Evolutionary conservation across 2,888 invertebrate genomes (phyloP), one percentile per base, ranked within the genome.

Genomic region (Agonopterix heracliana): DNA sequence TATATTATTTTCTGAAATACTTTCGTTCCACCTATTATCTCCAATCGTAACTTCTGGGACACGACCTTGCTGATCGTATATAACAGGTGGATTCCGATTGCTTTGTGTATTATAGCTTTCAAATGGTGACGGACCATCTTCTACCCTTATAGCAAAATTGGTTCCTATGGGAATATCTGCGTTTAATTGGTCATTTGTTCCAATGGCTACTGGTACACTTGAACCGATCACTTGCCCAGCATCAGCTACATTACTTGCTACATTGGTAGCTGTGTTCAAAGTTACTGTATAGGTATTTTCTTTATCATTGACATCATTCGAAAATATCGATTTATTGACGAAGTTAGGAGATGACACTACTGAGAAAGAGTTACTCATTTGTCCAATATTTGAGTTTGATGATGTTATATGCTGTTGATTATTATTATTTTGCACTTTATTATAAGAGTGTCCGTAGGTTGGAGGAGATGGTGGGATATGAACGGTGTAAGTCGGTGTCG

Each of bases 81-180:
- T 56, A 38, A 67, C 59, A 13, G 73, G 59, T n/a, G 68, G 66
- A 40, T 71, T 74, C 51, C 54, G 61, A 51, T 72, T 70, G 1
- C 66, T 75, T 53, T 83, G 77, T 48, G 74, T 57, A 53, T 75
- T 74, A 44, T 74, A 78, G 9, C 63, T 73, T 42, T 52, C 47
- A 41, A 44, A 17, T 8, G 26, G 34, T 9, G 46, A 61, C n/a
- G 71, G 64, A 54, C 74, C 78, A 61, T 82, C 88, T 71, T 89
- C 84, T 2, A 89, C 89, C 64, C 71, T 74, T 12, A 89, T 88
- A 38, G 89, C 89, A 61, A 89, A 81, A 54, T 89, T 89, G 1
- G 89, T 89, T 44, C 86, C 83, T 50, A 89, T 87, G 9, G 89
- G 88, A 57, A 89, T 89, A 56, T 87, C 77, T 34, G 89, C 70